Conservation (phyloP, 1,140 invertebrate species). For the Adoxophyes honmai region DNA sequence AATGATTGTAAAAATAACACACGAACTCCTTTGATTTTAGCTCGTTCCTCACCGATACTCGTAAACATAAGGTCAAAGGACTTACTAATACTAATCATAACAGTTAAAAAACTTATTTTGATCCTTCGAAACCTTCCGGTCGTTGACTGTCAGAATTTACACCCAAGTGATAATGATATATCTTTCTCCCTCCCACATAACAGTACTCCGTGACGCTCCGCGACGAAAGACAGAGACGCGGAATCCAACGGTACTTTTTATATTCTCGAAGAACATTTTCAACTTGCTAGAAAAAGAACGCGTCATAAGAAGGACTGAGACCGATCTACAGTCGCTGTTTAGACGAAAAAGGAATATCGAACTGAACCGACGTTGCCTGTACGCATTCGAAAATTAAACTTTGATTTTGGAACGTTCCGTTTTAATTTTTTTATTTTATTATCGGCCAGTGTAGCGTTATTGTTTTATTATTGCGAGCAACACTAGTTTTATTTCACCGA, state of each 20-base stretch:
- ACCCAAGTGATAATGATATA: slow-evolving; percentile 51
- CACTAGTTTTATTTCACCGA: slow-evolving; percentile 19
- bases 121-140: slow-evolving; percentile 57
- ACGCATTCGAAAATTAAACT: slow-evolving; percentile 35
- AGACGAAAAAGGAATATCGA: slow-evolving; percentile 45
- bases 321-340: slow-evolving; percentile 29
- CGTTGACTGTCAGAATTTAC: slow-evolving; percentile 62
- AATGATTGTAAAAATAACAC: no score
- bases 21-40: no score
- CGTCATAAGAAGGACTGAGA: slow-evolving; percentile 34
- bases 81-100: slow-evolving; percentile 41
- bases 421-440: slow-evolving; percentile 18
- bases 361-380: slow-evolving; percentile 41
- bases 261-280: slow-evolving; percentile 43
- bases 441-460: slow-evolving; percentile 16
- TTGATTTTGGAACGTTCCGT: slow-evolving; percentile 24
- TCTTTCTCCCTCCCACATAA: slow-evolving; percentile 36
- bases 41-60: no score
- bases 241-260: slow-evolving; percentile 57
- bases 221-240: slow-evolving; percentile 33
- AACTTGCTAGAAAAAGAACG: slow-evolving; percentile 36
- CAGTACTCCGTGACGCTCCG: neutral
- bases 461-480: slow-evolving; percentile 21
- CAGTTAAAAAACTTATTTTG: slow-evolving; percentile 45
- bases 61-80: slow-evolving; percentile 49